Evolutionary conservation across 2,888 invertebrate species (phyloP), one percentile per base, ranked within the genome.

Genomic region (Drosophila paranaensis): DNA sequence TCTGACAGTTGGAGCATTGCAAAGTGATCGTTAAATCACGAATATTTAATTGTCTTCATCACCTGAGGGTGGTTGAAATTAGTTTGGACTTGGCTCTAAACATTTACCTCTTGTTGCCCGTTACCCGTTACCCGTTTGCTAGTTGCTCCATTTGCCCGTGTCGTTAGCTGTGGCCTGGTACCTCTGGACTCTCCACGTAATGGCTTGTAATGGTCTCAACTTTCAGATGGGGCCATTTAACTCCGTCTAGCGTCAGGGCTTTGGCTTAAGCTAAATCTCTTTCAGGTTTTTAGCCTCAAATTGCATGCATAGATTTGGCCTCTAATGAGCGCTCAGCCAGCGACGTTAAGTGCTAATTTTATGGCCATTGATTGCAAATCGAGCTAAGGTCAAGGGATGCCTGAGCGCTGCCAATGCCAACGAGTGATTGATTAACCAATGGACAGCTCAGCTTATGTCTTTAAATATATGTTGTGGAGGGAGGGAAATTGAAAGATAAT

Each of bases 41-140:
- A 92, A 92, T 91, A 92, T 92, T 92, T 92, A 92, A 92, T 92
- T 92, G 92, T 91, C 91, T 92, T 91, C 89, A 91, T 90, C 91
- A 91, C 92, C 92, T 91, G 89, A 90, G 92, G 92, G 90, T 90
- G 87, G 83, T 86, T 88, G 81, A 89, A 91, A 89, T 89, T 87
- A 89, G 90, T 90, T 87, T 89, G 80, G 88, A 82, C 77, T 84
- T 87, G 85, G 73, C 73, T 81, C 74, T 68, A 64, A 81, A 77
- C 79, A 82, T 83, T 87, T 87, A 81, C 74, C 72, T 77, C 74
- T 69, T 62, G 40, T 51, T 51, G 39, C 51, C 69, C 57, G 50
- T 48, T 33, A 2, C 8, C 8, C 33, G 8, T 51, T 46, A 35
- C 51, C 69, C 48, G 45, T 43, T 54, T 45, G 54, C 20, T 20